Evolutionary conservation across 2,113 vertebrate genomes (phyloP).

Genomic region (Trichomycterus rosablanca): DNA sequence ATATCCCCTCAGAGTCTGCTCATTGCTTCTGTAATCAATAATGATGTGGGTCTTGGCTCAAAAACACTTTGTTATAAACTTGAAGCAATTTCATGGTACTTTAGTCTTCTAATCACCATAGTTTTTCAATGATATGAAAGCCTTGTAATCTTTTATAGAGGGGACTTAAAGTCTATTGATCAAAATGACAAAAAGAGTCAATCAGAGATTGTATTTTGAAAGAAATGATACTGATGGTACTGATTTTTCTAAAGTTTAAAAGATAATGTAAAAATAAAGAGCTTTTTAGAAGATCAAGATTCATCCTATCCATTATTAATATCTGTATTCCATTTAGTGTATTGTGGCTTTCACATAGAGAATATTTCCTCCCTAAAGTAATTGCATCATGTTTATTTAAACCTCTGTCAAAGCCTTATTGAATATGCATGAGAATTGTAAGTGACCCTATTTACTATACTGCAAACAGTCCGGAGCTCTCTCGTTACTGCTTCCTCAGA

Average conservation of each 20-base stretch:
- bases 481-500: slow-evolving; percentile 12
- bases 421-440: slow-evolving; percentile 39
- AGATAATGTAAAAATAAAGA: not conserved
- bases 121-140: not conserved
- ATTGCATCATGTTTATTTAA: slow-evolving; percentile 40
- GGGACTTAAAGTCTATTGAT: not conserved
- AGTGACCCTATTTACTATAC: slow-evolving; percentile 22
- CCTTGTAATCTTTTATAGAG: not conserved
- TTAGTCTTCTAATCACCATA: not conserved
- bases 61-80: too few species aligned
- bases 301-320: slow-evolving; percentile 3
- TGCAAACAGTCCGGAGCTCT: slow-evolving; percentile 16
- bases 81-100: too few species aligned
- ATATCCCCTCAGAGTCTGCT: too few species aligned
- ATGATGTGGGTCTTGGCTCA: too few species aligned
- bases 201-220: not conserved
- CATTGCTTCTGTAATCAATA: too few species aligned
- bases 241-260: not conserved
- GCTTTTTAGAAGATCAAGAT: too few species aligned
- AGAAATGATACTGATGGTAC: not conserved
- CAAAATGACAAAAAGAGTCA: not conserved
- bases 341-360: not conserved
- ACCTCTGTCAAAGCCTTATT: slow-evolving; percentile 28
- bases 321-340: not conserved
- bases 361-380: slow-evolving; percentile 19